phyloP scores from a whole-genome alignment of 2,888 invertebrate genomes.

The Elysia crispata region DNA sequence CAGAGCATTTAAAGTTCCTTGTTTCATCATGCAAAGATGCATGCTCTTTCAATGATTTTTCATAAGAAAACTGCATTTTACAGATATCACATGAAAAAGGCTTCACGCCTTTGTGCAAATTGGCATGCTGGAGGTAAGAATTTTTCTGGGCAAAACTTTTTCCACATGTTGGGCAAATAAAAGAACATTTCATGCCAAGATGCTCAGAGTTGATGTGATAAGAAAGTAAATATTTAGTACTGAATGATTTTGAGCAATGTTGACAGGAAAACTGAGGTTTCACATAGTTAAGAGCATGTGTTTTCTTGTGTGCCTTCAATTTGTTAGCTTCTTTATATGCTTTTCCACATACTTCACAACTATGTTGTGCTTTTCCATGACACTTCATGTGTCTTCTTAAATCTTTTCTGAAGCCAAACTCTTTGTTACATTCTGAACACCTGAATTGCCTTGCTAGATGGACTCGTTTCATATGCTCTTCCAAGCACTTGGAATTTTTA shows the following conservation, averaged over 20 bases:
- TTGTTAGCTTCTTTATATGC: constrained; percentile 63
- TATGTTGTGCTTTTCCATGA: constrained; percentile 59
- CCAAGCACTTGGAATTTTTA: constrained; percentile 55
- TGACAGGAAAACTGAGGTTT: constrained; percentile 65
- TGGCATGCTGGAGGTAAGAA: constrained; percentile 66
- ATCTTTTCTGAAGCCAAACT: constrained; percentile 65
- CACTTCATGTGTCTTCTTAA: constrained; percentile 60
- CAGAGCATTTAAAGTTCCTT: constrained; percentile 74
- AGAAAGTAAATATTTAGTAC: constrained; percentile 65
- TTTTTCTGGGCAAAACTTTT: constrained; percentile 67
- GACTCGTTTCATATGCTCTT: constrained; percentile 60
- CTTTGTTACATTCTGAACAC: constrained; percentile 63
- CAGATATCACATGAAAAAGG: constrained; percentile 70
- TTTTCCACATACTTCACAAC: constrained; percentile 68
- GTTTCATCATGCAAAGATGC: constrained; percentile 73
- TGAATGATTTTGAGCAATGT: constrained; percentile 65
- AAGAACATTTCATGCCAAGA: constrained; percentile 63
- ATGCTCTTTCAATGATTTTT: constrained; percentile 70
- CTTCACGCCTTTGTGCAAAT: constrained; percentile 68
- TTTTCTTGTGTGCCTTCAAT: constrained; percentile 59
- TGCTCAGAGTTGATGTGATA: constrained; percentile 68
- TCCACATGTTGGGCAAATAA: constrained; percentile 68
- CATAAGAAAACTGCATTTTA: constrained; percentile 66
- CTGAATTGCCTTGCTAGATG: constrained; percentile 59
- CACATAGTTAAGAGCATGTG: constrained; percentile 61